Conservation (phyloP, 2,113 vertebrate species). For the Trochalopteron elliotii region DNA sequence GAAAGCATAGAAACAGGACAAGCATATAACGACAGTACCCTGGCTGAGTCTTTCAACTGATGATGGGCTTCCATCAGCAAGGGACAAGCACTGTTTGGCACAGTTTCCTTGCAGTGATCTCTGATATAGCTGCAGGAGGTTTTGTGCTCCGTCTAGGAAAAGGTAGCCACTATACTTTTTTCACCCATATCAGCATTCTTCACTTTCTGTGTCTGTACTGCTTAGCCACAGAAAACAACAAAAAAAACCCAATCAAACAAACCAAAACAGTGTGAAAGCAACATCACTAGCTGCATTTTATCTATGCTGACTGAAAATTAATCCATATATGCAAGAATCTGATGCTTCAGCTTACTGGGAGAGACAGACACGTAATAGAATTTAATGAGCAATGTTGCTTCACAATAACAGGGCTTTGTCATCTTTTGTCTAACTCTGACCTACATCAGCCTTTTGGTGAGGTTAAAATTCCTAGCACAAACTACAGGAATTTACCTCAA, state of each 20-base stretch:
- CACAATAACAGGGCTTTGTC: constrained; percentile 75
- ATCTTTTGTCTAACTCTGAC: constrained; percentile 77
- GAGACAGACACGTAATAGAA: constrained; percentile 83
- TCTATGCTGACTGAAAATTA: constrained; percentile 80
- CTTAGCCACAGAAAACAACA: constrained; percentile 60
- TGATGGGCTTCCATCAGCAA: background rate
- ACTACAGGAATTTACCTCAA: constrained; percentile 71
- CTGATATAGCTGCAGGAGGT: background rate
- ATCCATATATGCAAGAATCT: constrained; percentile 84
- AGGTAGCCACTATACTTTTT: background rate
- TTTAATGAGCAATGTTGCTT: constrained; percentile 69
- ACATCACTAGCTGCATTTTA: constrained; percentile 79
- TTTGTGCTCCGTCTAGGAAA: background rate
- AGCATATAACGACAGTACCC: background rate
- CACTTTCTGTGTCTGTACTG: background rate
- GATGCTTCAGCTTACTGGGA: constrained; percentile 80
- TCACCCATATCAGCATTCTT: constrained; percentile 37
- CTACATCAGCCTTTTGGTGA: constrained; percentile 62
- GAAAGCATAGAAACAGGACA: background rate
- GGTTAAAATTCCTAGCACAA: constrained; percentile 74
- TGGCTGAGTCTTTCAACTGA: background rate
- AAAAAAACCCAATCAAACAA: background rate
- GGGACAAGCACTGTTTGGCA: background rate
- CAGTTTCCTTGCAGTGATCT: background rate
- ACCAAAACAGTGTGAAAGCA: background rate